These are phyloP conservation scores for Lepidurus couesii DNA, from an alignment of 1,140 invertebrate species.

Conservation along the genomic window DNA sequence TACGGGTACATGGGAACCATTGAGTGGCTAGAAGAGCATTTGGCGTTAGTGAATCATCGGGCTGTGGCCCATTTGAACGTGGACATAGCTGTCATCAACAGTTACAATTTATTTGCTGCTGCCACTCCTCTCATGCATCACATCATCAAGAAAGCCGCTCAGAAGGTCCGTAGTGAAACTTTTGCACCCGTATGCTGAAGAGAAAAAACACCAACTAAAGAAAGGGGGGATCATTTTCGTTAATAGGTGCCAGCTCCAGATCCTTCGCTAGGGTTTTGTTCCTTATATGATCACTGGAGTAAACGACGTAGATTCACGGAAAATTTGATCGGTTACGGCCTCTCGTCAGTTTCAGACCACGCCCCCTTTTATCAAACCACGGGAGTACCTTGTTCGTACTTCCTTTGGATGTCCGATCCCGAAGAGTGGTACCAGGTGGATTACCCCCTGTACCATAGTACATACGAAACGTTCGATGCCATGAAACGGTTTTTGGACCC, in stretches of 20 bases:
- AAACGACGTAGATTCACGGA: constrained; percentile 30
- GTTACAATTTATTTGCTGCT: constrained; percentile 38
- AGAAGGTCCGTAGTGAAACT: constrained; percentile 39
- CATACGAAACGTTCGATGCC: constrained; percentile 41
- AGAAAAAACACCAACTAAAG: background rate
- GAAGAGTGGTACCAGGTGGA: constrained; percentile 36
- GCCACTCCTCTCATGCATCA: constrained; percentile 42
- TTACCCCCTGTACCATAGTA: constrained; percentile 43
- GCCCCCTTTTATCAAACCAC: constrained; percentile 37
- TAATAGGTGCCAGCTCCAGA: constrained; percentile 36
- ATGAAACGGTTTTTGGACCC: constrained; percentile 42
- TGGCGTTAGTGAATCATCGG: constrained; percentile 39
- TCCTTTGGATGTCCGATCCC: constrained; percentile 37
- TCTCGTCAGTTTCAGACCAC: constrained; percentile 37
- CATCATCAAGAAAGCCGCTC: constrained; percentile 41
- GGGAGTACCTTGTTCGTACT: constrained; percentile 38
- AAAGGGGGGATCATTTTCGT: background rate
- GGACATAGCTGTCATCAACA: constrained; percentile 41
- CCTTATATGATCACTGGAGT: constrained; percentile 38
- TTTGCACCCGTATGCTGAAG: background rate
- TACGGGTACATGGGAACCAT: constrained; percentile 40
- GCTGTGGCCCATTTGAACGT: constrained; percentile 45
- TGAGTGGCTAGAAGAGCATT: constrained; percentile 41
- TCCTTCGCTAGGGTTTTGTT: constrained; percentile 32
- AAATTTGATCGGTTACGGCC: constrained; percentile 36